A percentile compares a stretch with the other conserved stretches of the same genome.
phyloP scores from a whole-genome alignment of 1,140 invertebrate species.

The Lasaia peninsularis region DNA sequence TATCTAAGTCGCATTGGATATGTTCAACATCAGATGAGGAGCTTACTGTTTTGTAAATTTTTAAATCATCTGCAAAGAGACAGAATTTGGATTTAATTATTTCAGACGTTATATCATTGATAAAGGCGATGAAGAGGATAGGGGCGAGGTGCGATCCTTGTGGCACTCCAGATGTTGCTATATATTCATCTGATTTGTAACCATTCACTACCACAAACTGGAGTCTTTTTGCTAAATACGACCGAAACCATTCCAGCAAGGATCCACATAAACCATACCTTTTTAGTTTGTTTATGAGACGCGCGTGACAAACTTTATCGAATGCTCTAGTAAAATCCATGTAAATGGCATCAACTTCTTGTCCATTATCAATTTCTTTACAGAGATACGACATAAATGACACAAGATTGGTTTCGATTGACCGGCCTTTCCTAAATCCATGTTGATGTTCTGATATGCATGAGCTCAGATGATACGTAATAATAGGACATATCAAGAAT shows the following conservation, averaged over 20 bases:
- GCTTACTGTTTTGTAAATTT: neutral
- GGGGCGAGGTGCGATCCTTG: neutral
- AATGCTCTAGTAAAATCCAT: conserved; percentile 28
- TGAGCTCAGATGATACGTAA: conserved; percentile 16
- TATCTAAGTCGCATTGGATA: neutral
- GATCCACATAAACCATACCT: conserved; percentile 6
- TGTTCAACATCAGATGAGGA: neutral
- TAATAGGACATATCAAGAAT: conserved; percentile 16
- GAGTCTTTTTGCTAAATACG: conserved; percentile 16
- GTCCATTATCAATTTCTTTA: conserved; percentile 13
- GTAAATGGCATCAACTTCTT: conserved; percentile 19
- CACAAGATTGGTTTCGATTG: conserved; percentile 21
- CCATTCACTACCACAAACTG: conserved; percentile 13
- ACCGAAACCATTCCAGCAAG: conserved; percentile 14
- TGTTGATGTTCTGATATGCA: conserved; percentile 19
- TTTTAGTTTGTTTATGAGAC: conserved; percentile 19
- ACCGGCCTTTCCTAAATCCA: conserved; percentile 22
- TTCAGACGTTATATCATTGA: neutral
- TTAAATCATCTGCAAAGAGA: neutral
- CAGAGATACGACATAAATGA: conserved; percentile 15
- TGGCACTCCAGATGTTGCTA: neutral
- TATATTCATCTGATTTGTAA: no score
- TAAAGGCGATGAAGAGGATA: neutral
- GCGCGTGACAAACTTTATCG: conserved; percentile 22
- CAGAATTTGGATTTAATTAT: neutral